A percentile compares a stretch with the other conserved stretches of the same genome.
Evolutionary conservation across 2,888 invertebrate species (phyloP).

Genomic region (Laothoe populi): DNA sequence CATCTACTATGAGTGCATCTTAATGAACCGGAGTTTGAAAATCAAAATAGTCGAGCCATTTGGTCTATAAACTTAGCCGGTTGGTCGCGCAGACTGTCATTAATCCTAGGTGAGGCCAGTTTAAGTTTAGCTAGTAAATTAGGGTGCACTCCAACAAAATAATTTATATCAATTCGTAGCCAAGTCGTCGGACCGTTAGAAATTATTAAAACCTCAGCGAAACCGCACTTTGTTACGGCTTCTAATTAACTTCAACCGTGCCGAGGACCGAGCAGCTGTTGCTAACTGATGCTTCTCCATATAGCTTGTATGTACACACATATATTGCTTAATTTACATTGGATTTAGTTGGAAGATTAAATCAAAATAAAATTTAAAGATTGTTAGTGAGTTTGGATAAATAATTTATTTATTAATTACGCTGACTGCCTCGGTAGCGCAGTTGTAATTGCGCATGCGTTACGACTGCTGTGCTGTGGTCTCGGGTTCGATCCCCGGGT

Average conservation of each 20-base stretch:
- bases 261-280: constrained; percentile 61
- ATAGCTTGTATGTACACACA: constrained; percentile 20
- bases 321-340: constrained; percentile 10
- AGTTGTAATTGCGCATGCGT: too few relatives aligned
- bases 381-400: neutral
- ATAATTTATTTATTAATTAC: neutral
- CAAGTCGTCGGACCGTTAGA: constrained; percentile 56
- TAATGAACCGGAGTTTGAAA: constrained; percentile 32
- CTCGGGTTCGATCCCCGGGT: too few relatives aligned
- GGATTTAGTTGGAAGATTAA: neutral
- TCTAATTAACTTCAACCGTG: constrained; percentile 74
- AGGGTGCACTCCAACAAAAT: constrained; percentile 49
- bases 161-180: constrained; percentile 69
- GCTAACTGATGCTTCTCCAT: constrained; percentile 57
- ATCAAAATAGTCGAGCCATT: constrained; percentile 11
- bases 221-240: constrained; percentile 57
- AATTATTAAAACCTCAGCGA: constrained; percentile 76
- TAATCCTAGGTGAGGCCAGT: constrained; percentile 42
- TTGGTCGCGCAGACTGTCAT: constrained; percentile 49
- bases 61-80: constrained; percentile 1
- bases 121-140: constrained; percentile 40
- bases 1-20: neutral
- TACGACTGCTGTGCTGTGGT: too few relatives aligned
- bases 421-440: too few relatives aligned
- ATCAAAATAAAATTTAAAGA: neutral